phyloP scores from a whole-genome alignment of 2,113 vertebrate species.

The Heliornis fulica region DNA sequence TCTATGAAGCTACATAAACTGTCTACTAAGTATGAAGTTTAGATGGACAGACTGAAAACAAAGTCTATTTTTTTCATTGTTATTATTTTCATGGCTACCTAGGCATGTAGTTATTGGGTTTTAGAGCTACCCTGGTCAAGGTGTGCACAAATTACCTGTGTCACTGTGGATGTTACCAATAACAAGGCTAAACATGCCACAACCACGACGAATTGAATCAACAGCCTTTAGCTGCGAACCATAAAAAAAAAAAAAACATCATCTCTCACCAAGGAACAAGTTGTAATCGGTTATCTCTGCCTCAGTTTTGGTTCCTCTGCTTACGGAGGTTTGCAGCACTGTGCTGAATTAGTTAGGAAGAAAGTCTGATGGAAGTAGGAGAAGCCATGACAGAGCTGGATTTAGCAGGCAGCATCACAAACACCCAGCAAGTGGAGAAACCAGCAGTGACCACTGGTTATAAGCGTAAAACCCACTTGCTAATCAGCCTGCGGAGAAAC shows the following conservation, averaged over 20 bases:
- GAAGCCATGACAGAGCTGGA: not conserved
- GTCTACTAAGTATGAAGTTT: conserved; percentile 59
- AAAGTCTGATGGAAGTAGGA: conserved; percentile 18
- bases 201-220: conserved; percentile 52
- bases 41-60: conserved; percentile 54
- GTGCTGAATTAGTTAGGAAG: not conserved
- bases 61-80: not conserved
- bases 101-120: not conserved
- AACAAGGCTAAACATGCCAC: conserved; percentile 47
- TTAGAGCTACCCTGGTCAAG: not conserved
- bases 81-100: not conserved
- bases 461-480: conserved; percentile 2
- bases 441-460: not conserved
- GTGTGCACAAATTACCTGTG: conserved; percentile 48
- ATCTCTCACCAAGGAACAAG: conserved; percentile 3
- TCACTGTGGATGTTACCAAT: conserved; percentile 42
- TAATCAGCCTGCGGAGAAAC: conserved; percentile 24
- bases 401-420: not conserved
- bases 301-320: conserved; percentile 10
- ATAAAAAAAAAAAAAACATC: not conserved
- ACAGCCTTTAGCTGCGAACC: conserved; percentile 10
- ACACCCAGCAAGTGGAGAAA: conserved; percentile 1
- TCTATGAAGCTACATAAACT: conserved; percentile 72
- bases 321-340: not conserved
- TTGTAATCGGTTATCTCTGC: conserved; percentile 2